Evolutionary conservation across 2,797 vertebrate genomes (phyloP), one percentile per base, ranked within the genome.

Genomic region (Poeciliopsis turneri): DNA sequence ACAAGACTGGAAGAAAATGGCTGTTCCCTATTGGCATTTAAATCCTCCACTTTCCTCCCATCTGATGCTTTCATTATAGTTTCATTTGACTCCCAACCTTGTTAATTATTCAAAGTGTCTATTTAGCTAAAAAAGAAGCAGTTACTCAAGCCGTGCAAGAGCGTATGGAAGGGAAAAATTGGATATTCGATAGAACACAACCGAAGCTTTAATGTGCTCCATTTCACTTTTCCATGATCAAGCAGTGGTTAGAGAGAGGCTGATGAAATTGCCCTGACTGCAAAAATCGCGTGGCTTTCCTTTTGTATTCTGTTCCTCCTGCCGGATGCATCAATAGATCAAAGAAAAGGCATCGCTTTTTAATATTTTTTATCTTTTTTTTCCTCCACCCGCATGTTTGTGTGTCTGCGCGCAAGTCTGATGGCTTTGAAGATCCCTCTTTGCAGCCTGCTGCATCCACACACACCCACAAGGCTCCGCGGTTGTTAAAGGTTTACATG

Each of bases 261-360:
- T 77, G 73, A 83, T 79, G 68, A 84, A 78, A 80, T 55, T 53
- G n/a, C 64, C 47, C 72, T 59, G 76, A 85, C 72, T 84, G 81
- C 74, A 87, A 78, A 84, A 81, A 86, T 77, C 79, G n/a, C n/a
- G 28, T 1, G 9, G 77, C 70, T 76, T 68, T 80, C 76, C 72
- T 81, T 82, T 90, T 79, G 76, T 86, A 79, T 84, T 86, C 75
- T 49, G 70, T 46, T 87, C 80, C 77, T 81, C 74, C 81, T 71
- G 82, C 13, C 15, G 79, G 81, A 85, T 83, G 33, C 61, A 81
- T 85, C 70, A 84, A 75, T 82, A 84, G 81, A 93, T 88, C 82
- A 89, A 81, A 90, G 83, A 79, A 71, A 83, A 81, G 41, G 76
- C 51, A 80, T 16, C 2, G 23, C 8, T 53, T 53, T 53, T 51